Percentiles rank a stretch among this genome's conserved stretches.
phyloP scores from a whole-genome alignment of 2,888 invertebrate genomes.

The Elegia similella region DNA sequence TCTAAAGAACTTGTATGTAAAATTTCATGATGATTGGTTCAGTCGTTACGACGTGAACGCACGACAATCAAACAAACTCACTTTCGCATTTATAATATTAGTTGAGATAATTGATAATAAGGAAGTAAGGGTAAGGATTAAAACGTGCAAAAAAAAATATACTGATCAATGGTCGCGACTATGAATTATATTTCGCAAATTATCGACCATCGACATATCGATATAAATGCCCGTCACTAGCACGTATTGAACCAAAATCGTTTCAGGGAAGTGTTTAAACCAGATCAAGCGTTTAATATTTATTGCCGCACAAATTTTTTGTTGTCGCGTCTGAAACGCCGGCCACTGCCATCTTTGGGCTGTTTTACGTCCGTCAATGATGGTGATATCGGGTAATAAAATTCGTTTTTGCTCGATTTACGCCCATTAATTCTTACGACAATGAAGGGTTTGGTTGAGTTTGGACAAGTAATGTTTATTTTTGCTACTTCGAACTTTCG shows the following conservation, averaged over 20 bases:
- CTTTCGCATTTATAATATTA: too few species aligned
- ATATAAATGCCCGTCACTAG: not conserved
- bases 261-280: slow-evolving; percentile 53
- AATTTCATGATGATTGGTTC: too few species aligned
- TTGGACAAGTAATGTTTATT: not conserved
- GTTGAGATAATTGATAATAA: too few species aligned
- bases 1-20: too few species aligned
- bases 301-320: slow-evolving; percentile 35
- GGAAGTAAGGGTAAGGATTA: too few species aligned
- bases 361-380: slow-evolving; percentile 2
- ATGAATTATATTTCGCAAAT: too few species aligned
- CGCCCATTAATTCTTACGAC: slow-evolving; percentile 3
- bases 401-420: slow-evolving; percentile 3
- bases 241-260: slow-evolving; percentile 32
- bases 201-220: not conserved
- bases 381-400: not conserved
- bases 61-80: too few species aligned
- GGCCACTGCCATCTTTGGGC: slow-evolving; percentile 3
- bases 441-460: not conserved
- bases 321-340: slow-evolving; percentile 11
- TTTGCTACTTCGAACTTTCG: too few species aligned
- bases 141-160: too few species aligned
- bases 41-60: too few species aligned
- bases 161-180: too few species aligned
- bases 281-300: slow-evolving; percentile 51